Evolutionary conservation across 2,113 vertebrate genomes (phyloP).

Genomic region (Hippocampus zosterae): DNA sequence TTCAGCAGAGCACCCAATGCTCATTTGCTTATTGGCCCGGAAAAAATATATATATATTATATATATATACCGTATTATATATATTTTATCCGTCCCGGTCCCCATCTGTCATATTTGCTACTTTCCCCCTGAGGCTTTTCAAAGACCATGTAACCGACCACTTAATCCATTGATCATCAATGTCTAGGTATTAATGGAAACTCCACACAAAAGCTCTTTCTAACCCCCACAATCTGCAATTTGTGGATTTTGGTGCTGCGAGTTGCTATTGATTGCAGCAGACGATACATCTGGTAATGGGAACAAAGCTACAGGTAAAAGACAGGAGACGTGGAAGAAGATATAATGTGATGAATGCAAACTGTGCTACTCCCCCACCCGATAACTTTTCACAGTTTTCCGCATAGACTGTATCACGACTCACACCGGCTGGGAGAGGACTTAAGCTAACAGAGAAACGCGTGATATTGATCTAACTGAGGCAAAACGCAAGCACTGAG

Average conservation of each 20-base stretch:
- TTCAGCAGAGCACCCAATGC: conserved; percentile 35
- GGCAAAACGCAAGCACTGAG: not conserved
- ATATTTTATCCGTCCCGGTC: conserved; percentile 30
- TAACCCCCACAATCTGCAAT: conserved; percentile 35
- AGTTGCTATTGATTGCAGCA: conserved; percentile 50
- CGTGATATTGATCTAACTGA: not conserved
- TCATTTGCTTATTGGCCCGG: conserved; percentile 46
- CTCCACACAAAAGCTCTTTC: conserved; percentile 39
- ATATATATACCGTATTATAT: too few relatives aligned
- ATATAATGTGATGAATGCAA: conserved; percentile 46
- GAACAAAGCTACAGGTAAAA: conserved; percentile 39
- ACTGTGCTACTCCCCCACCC: conserved; percentile 7
- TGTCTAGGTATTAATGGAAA: conserved; percentile 43
- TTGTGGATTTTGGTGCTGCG: conserved; percentile 30
- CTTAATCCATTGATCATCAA: conserved; percentile 51
- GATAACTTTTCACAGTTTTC: not conserved
- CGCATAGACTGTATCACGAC: not conserved
- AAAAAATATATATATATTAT: too few relatives aligned
- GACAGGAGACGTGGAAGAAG: conserved; percentile 20
- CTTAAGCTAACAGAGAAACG: not conserved
- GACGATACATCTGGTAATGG: conserved; percentile 56
- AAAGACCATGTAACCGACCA: conserved; percentile 33
- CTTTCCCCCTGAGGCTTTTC: conserved; percentile 32
- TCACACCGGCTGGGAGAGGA: not conserved
- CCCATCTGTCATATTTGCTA: conserved; percentile 53